Evolutionary conservation across 2,113 vertebrate species (phyloP), one percentile per base, ranked within the genome.

Genomic region (Canis aureus): DNA sequence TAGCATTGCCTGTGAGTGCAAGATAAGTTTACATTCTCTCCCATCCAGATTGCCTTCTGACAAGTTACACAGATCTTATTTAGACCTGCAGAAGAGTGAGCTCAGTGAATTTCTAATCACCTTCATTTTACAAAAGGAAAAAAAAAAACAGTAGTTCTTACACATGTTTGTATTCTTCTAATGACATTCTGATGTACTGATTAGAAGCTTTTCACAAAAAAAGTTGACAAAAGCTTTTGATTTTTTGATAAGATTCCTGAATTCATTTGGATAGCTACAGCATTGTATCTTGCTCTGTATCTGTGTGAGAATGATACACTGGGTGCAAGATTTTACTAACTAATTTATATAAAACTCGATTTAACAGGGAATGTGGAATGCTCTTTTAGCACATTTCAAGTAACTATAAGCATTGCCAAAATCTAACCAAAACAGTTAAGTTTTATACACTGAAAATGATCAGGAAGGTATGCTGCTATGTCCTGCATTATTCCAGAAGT

Each of bases 171-270:
- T n/a, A 69, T 81, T 81, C n/a, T 57, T 76, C 35, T 38, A 43
- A 57, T 57, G 12, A 81, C 35, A 88, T 74, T 92, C 73, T 80
- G 59, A 89, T 15, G 71, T 4, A 83, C 53, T 43, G 43, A 83
- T 62, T 43, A 78, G 43, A 53, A 81, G n/a, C 22, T 81, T 96
- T 86, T 67, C 81, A 71, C 13, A 35, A 16, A 51, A 6, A 76
- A 92, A 82, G 53, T 87, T 87, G 90, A 97, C 86, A 87, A 96
- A 81, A 1, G 2, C 60, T 98, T 97, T 89, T 62, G 15, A 67
- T 90, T 98, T 51, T 94, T 97, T 83, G 49, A 0, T 67, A 97
- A 71, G 97, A 95, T 98, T 98, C 94, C 94, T 97, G 97, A 98
- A 98, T 98, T 98, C 85, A 23, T 97, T 78, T 60, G 93, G 94